Base-by-base conservation (phyloP, 2,797 vertebrate genomes). In the Menidia menidia region DNA sequence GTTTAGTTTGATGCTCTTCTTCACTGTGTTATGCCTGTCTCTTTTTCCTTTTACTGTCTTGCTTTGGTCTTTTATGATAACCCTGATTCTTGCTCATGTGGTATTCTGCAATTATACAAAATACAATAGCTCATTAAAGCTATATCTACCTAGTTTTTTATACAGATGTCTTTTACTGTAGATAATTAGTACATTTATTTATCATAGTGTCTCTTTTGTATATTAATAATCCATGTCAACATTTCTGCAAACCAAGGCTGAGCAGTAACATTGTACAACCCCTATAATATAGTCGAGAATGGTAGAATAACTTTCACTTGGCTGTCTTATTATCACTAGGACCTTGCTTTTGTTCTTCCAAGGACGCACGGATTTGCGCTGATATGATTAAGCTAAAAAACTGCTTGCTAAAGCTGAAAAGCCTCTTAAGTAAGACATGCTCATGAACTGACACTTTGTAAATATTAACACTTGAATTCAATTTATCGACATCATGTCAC, bases 361-460 rank as follows among this genome's bases (percentile, higher is more conserved):
- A 89, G 88, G 88, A 87, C 80, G 6, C 70, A 80, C 86, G 86
- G 81, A 87, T 87, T 81, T 73, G 18, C 52, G 1, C 78, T 73
- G 84, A 89, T 88, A 80, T 77, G 60, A 60, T 71, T 71, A 50
- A 78, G 67, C 47, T 56, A 79, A 81, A 10, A 84, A 78, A 80
- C 78, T 65, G 60, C 68, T 77, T 2, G 64, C 77, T 54, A 52
- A 77, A 83, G 76, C 73, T 6, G 56, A 33, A 84, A 91, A 90
- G 81, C 89, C 73, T 89, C 84, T 91, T 91, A 81, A 83, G 75
- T 67, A 66, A 58, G 64, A 87, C 68, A 57, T n/a, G 60, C 55
- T 82, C 66, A 70, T 83, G 66, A 87, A 88, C 83, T 85, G 52
- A 62, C 68, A 45, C 73, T 82, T 58, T 81, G 74, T 74, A 80